Conservation (phyloP, 2,113 vertebrate genomes). For the Hydrolagus affinis region DNA sequence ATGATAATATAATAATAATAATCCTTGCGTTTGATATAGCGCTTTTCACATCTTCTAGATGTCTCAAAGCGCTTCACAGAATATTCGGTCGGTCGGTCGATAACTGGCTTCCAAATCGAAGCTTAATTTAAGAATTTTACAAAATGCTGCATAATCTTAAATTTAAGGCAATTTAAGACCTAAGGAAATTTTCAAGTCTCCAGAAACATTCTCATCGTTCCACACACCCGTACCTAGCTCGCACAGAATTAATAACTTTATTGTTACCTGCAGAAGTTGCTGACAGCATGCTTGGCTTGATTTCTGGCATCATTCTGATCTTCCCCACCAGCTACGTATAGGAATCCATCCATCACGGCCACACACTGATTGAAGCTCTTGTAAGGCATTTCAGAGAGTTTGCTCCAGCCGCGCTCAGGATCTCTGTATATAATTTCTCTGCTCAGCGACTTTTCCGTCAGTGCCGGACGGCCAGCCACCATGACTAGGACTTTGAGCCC, state of each 20-base stretch:
- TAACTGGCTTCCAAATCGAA: too few relatives aligned
- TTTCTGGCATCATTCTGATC: conserved; percentile 98
- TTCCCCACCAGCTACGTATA: conserved; percentile 94
- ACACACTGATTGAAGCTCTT: conserved; percentile 98
- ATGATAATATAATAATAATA: too few relatives aligned
- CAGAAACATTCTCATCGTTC: too few relatives aligned
- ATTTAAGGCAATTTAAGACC: too few relatives aligned
- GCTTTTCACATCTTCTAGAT: too few relatives aligned
- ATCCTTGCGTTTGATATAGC: too few relatives aligned
- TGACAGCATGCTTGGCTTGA: conserved; percentile 95
- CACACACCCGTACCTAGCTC: too few relatives aligned
- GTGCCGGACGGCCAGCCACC: conserved; percentile 83
- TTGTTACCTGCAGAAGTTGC: conserved; percentile 94
- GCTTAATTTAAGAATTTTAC: too few relatives aligned
- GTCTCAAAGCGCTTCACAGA: too few relatives aligned
- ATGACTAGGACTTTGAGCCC: conserved; percentile 84
- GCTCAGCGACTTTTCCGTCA: conserved; percentile 95
- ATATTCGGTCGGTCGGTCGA: too few relatives aligned
- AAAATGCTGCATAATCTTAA: too few relatives aligned
- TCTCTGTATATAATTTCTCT: conserved; percentile 92
- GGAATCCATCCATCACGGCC: conserved; percentile 89
- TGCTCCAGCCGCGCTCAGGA: conserved; percentile 85
- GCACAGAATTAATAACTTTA: background rate
- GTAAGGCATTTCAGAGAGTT: conserved; percentile 89
- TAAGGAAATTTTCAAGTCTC: too few relatives aligned